Percentiles rank a stretch among this genome's conserved stretches.
These are phyloP conservation scores for Rhopalosiphum maidis DNA, from an alignment of 1,140 invertebrate genomes.

Conservation along the genomic window DNA sequence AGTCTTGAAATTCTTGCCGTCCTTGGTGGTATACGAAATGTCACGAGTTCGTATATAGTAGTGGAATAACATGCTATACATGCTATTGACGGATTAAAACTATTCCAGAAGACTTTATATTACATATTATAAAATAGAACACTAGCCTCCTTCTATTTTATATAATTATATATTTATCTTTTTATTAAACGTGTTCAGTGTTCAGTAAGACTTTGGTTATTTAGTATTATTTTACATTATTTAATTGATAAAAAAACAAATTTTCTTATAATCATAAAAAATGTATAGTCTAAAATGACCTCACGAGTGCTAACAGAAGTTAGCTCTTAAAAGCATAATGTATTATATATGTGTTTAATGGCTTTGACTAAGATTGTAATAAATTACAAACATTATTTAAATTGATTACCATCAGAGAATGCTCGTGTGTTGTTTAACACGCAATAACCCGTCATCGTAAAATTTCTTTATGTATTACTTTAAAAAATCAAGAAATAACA, in stretches of 20 bases:
- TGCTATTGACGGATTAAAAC: neutral
- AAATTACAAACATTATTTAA: constrained; percentile 21
- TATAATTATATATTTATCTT: neutral
- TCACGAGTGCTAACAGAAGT: constrained; percentile 40
- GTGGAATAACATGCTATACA: neutral
- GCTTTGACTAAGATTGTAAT: constrained; percentile 1
- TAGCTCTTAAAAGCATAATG: constrained; percentile 25
- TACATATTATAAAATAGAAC: neutral
- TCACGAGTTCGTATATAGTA: neutral
- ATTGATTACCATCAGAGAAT: neutral
- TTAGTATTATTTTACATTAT: neutral
- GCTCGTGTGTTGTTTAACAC: constrained; percentile 10
- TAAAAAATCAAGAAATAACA: neutral
- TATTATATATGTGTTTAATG: neutral
- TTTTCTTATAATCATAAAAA: neutral
- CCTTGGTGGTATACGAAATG: neutral
- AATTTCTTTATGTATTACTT: too few relatives aligned
- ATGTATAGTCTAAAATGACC: neutral
- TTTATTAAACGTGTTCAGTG: neutral
- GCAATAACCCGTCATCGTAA: neutral
- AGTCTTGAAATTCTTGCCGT: neutral
- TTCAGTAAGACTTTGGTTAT: neutral
- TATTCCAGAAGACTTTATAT: neutral
- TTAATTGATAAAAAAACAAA: constrained; percentile 27
- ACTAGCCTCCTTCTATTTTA: neutral